Base-by-base conservation (phyloP, 2,888 invertebrate genomes). In the Altica lythri region DNA sequence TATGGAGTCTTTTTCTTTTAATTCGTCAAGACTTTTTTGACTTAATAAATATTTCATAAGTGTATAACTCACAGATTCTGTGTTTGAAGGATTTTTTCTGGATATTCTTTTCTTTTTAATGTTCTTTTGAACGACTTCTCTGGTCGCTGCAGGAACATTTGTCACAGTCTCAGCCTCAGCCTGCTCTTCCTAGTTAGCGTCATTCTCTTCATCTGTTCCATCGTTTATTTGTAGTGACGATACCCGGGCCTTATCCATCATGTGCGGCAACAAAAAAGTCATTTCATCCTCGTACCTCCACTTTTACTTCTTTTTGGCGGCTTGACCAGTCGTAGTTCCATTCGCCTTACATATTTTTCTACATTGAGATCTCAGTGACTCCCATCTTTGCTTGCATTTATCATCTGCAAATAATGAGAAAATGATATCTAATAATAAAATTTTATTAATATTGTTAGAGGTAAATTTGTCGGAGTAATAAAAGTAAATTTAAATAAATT, bases 351-450 rank as follows among this genome's bases (percentile, higher is more conserved):
- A 47, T 14, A 47, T 47, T 47, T 50, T 50, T 32, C 43, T 12
- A 50, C 17, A 42, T 14, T 50, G 50, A 25, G 42, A 42, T 29
- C 43, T 25, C 14, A 50, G 17, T 27, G 43, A 50, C 17, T 50
- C 50, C 50, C 50, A 50, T 25, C 50, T 22, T 22, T 22, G 22
- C 8, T 22, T 22, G 22, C 22, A 16, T 38, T 35, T 29, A 8
- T 44, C 30, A 13, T 32, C 37, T 37, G 22, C 6, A 48, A 19
- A 12, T 17, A 48, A 48, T 2, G 37, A 38, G 8, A 19, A 40
- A 18, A 19, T 10, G 16, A 18, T 42, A 8, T 10, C 8, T 18
- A 25, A 42, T n/a, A n/a, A n/a, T n/a, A n/a, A n/a, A n/a, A n/a
- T n/a, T n/a, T n/a, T n/a, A n/a, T n/a, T n/a, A n/a, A n/a, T n/a